These are phyloP conservation scores for Salticus scenicus DNA, from an alignment of 2,888 invertebrate genomes.

Conservation along the genomic window DNA sequence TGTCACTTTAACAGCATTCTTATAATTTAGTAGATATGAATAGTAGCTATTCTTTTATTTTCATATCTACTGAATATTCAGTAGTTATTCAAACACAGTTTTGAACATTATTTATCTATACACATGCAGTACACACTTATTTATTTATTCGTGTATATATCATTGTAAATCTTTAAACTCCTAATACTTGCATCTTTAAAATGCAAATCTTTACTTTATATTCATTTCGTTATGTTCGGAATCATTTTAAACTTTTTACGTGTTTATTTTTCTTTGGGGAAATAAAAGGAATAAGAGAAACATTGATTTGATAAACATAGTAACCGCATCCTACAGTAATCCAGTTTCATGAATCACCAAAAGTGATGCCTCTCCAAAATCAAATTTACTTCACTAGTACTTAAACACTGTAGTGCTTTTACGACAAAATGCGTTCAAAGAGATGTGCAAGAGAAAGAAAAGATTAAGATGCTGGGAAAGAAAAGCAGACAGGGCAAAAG, in stretches of 20 bases:
- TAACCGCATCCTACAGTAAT: not conserved
- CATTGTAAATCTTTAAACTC: no score
- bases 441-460: not conserved
- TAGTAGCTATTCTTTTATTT: no score
- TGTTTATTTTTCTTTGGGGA: not conserved
- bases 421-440: constrained; percentile 44
- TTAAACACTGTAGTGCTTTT: constrained; percentile 50
- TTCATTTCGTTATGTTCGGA: no score
- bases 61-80: no score
- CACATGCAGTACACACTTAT: no score
- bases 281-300: not conserved
- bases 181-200: no score
- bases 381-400: constrained; percentile 54
- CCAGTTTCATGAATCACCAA: not conserved
- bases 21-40: no score
- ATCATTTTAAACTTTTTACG: not conserved
- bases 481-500: not conserved
- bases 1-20: no score
- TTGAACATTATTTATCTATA: no score
- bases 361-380: constrained; percentile 23
- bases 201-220: no score
- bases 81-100: no score
- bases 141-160: no score
- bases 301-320: not conserved
- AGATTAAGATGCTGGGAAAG: not conserved